These are phyloP conservation scores for Drosophila setosimentum DNA, from an alignment of 2,888 invertebrate species.

Conservation along the genomic window DNA sequence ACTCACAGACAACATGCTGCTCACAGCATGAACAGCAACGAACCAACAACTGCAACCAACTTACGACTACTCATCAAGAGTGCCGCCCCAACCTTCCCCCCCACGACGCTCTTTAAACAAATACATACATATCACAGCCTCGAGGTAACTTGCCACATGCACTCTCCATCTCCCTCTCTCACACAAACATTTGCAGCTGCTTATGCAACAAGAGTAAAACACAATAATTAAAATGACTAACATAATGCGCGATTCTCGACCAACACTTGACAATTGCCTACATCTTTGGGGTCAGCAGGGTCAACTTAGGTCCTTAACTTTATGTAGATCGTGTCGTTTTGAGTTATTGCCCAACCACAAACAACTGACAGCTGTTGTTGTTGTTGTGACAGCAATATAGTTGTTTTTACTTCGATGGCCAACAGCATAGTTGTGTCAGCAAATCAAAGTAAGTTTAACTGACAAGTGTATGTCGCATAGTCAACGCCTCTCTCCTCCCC, in stretches of 20 bases:
- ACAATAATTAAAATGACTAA: slow-evolving; percentile 76
- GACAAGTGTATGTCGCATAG: slow-evolving; percentile 43
- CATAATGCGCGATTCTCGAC: slow-evolving; percentile 46
- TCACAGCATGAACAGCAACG: slow-evolving; percentile 24
- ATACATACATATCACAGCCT: slow-evolving; percentile 66
- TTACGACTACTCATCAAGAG: slow-evolving; percentile 24
- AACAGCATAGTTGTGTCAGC: slow-evolving; percentile 44
- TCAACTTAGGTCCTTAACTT: slow-evolving; percentile 35
- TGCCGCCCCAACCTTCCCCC: slow-evolving; percentile 3
- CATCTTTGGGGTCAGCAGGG: slow-evolving; percentile 29
- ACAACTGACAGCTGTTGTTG: slow-evolving; percentile 56
- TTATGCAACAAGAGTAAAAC: slow-evolving; percentile 54
- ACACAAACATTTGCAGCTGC: slow-evolving; percentile 23
- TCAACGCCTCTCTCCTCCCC: slow-evolving; percentile 2
- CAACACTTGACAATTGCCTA: slow-evolving; percentile 53
- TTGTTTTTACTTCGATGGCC: slow-evolving; percentile 6
- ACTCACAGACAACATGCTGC: slow-evolving; percentile 50
- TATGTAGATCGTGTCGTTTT: slow-evolving; percentile 43
- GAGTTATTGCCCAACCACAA: slow-evolving; percentile 64
- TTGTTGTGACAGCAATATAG: not conserved
- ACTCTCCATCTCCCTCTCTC: not conserved
- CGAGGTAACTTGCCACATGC: slow-evolving; percentile 53
- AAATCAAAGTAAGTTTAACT: slow-evolving; percentile 43
- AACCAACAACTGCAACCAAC: slow-evolving; percentile 39
- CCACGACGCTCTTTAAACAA: slow-evolving; percentile 36